Evolutionary conservation across 2,888 invertebrate genomes (phyloP), one percentile per base, ranked within the genome.

Genomic region (Spisula subtruncata): DNA sequence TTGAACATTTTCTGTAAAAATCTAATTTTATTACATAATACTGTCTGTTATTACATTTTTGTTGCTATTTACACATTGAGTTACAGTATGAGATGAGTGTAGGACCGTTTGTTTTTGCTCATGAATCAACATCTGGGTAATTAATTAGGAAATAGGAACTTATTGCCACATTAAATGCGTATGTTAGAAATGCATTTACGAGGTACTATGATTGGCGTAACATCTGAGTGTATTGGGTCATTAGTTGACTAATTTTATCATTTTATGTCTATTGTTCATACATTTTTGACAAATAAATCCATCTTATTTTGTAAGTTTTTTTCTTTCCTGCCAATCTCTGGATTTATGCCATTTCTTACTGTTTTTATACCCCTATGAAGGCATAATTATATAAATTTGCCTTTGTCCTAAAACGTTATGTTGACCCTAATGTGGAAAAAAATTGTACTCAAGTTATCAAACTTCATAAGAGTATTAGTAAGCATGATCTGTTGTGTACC

Each of bases 1-100:
- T 66, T 25, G 25, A 66, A 66, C 25, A 66, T 66, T 66, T 25
- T 66, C 60, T 66, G 60, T 25, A 25, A 66, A 66, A 66, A 25
- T 66, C 25, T 66, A 66, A 25, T 66, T 66, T 66, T 66, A 25
- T 66, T 66, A 66, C n/a, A n/a, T 0, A 41, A 60, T 60, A 60
- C 60, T 25, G 60, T 25, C 60, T 66, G 60, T 66, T 25, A 25
- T n/a, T 66, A 25, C 60, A 66, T 25, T 66, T 66, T 66, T 66
- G 6, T 66, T 66, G 60, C 25, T 66, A 66, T 66, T 66, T 66
- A 25, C n/a, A 66, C 10, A n/a, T 66, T 66, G 12, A 66, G 25
- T 66, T 66, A 66, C 60, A 66, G 25, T 25, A 66, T 66, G 60
- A 66, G n/a, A 66, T 25, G 5, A 25, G 60, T 66, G 60, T 66